phyloP scores from a whole-genome alignment of 2,113 vertebrate genomes.

The Abramis brama region DNA sequence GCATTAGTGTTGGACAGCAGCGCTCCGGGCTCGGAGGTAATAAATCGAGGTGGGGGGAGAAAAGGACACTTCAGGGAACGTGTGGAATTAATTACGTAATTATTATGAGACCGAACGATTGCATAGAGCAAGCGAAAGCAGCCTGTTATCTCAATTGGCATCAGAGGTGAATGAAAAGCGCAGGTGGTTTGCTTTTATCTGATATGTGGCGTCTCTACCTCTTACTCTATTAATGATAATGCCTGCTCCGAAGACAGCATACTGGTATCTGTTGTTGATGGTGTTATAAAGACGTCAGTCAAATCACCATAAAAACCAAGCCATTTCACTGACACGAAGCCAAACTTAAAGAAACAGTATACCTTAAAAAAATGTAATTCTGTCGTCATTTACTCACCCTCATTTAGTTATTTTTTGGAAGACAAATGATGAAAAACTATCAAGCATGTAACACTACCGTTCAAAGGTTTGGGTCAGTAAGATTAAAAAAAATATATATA shows the following conservation, averaged over 20 bases:
- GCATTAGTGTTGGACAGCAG: slow-evolving; percentile 49
- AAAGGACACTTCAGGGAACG: slow-evolving; percentile 18
- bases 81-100: slow-evolving; percentile 64
- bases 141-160: slow-evolving; percentile 48
- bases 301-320: neutral
- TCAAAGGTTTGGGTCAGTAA: neutral
- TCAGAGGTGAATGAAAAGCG: slow-evolving; percentile 54
- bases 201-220: neutral
- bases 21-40: slow-evolving; percentile 36
- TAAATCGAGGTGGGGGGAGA: slow-evolving; percentile 37
- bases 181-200: slow-evolving; percentile 52
- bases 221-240: slow-evolving; percentile 15
- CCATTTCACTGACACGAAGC: neutral
- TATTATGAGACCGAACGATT: slow-evolving; percentile 30
- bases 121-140: neutral
- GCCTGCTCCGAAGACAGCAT: neutral
- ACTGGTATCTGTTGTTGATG: neutral
- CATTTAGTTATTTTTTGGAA: neutral
- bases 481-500: neutral
- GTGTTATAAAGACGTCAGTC: neutral
- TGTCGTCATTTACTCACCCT: neutral
- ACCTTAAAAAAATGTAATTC: neutral
- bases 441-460: neutral
- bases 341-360: neutral
- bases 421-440: neutral